Conservation (phyloP, 2,797 vertebrate species). For the Pteronotus mesoamericanus region DNA sequence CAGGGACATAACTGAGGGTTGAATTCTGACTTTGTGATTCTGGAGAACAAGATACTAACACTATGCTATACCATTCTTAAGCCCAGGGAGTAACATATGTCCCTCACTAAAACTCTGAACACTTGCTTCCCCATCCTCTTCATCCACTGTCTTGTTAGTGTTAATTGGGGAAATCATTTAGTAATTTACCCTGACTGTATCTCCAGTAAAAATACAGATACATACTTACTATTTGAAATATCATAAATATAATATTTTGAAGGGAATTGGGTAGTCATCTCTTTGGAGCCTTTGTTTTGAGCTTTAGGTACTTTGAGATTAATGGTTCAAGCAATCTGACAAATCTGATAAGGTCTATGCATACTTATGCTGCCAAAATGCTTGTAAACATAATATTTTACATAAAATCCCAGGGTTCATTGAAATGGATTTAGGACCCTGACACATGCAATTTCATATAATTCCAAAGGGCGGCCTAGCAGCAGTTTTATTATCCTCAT, state of each 20-base stretch:
- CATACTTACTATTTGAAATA: neutral
- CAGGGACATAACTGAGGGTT: neutral
- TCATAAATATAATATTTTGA: neutral
- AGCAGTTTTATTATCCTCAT: constrained; percentile 7
- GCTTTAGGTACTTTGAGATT: neutral
- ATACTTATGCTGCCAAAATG: neutral
- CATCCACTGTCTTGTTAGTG: neutral
- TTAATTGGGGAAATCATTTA: neutral
- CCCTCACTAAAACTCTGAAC: neutral
- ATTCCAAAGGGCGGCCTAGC: neutral
- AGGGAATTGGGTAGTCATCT: neutral
- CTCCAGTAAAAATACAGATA: neutral
- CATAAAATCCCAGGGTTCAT: neutral
- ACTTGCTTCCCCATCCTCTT: neutral
- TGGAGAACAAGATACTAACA: neutral
- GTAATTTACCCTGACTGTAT: neutral
- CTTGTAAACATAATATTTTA: neutral
- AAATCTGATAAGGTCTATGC: neutral
- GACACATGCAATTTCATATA: neutral
- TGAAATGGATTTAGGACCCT: neutral
- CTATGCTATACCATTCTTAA: neutral
- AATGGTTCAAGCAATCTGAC: constrained; percentile 1
- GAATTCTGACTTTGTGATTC: neutral
- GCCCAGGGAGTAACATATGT: neutral
- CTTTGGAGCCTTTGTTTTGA: neutral